These are phyloP conservation scores for Odontamblyopus lacepedii DNA, from an alignment of 2,797 vertebrate species.

Conservation along the genomic window DNA sequence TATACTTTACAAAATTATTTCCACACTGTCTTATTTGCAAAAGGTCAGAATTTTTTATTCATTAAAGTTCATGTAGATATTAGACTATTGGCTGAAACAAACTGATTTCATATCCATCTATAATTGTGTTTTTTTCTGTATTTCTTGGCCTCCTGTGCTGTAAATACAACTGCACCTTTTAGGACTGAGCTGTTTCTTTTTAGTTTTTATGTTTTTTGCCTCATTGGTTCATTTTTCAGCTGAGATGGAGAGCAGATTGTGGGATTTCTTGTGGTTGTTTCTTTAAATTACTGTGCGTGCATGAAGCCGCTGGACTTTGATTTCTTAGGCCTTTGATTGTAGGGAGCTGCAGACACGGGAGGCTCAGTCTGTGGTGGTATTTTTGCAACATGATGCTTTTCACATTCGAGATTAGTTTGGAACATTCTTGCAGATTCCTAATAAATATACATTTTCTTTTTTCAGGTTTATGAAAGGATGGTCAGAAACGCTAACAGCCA, in stretches of 20 bases:
- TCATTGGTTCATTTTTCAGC: slow-evolving; percentile 27
- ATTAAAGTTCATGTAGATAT: not conserved
- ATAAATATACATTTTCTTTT: too few species aligned
- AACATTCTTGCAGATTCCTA: not conserved
- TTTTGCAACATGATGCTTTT: slow-evolving; percentile 34
- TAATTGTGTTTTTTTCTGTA: slow-evolving; percentile 28
- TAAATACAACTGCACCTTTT: slow-evolving; percentile 31
- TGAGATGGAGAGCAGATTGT: slow-evolving; percentile 12
- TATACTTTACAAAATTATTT: too few species aligned
- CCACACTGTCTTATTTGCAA: too few species aligned
- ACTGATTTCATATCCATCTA: too few species aligned
- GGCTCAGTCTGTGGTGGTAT: slow-evolving; percentile 30
- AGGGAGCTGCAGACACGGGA: slow-evolving; percentile 38
- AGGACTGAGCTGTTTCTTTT: slow-evolving; percentile 19
- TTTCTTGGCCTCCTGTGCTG: slow-evolving; percentile 26
- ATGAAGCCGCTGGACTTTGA: slow-evolving; percentile 49
- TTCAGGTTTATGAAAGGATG: too few species aligned
- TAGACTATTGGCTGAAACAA: not conserved
- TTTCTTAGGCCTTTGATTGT: slow-evolving; percentile 56
- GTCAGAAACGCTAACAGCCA: too few species aligned
- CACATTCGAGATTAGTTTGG: slow-evolving; percentile 9
- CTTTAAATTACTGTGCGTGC: slow-evolving; percentile 49
- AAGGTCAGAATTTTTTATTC: too few species aligned
- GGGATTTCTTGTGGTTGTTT: slow-evolving; percentile 30
- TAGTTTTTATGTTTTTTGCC: slow-evolving; percentile 12